A percentile compares a stretch with the other conserved stretches of the same genome.
Conservation (phyloP, 2,797 vertebrate species). For the Echiichthys vipera region DNA sequence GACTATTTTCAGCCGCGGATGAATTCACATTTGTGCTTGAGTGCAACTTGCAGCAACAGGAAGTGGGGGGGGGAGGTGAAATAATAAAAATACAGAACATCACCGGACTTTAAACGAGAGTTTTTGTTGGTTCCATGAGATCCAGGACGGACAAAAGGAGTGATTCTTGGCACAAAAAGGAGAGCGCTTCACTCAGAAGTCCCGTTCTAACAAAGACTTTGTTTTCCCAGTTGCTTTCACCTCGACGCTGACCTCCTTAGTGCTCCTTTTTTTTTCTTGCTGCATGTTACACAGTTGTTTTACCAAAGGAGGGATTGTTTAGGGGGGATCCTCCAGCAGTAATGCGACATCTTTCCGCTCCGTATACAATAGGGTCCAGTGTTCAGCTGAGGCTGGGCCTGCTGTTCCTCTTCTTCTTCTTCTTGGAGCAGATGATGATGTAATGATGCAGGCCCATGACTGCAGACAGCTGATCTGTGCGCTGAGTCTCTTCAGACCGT, state of each 20-base stretch:
- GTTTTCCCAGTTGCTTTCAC: neutral
- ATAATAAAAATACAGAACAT: neutral
- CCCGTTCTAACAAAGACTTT: constrained; percentile 1
- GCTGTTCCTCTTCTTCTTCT: constrained; percentile 40
- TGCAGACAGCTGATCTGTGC: constrained; percentile 69
- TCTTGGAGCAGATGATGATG: constrained; percentile 63
- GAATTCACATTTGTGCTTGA: neutral
- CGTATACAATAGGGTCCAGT: constrained; percentile 49
- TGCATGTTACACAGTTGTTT: constrained; percentile 12
- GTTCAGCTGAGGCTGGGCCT: constrained; percentile 4
- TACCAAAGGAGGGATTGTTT: constrained; percentile 31
- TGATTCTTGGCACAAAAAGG: neutral
- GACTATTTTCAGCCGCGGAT: neutral
- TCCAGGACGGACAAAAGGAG: neutral
- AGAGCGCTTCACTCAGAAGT: neutral
- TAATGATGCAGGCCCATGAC: constrained; percentile 70
- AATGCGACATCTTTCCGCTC: constrained; percentile 11
- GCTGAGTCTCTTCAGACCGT: constrained; percentile 52
- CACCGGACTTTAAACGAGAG: neutral
- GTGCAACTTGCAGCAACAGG: too few species aligned
- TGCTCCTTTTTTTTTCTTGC: too few species aligned
- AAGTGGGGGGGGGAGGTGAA: neutral
- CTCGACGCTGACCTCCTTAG: constrained; percentile 13
- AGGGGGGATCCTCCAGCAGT: constrained; percentile 17
- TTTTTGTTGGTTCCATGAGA: constrained; percentile 3